Evolutionary conservation across 2,888 invertebrate species (phyloP), one percentile per base, ranked within the genome.

Genomic region (Allacma fusca): DNA sequence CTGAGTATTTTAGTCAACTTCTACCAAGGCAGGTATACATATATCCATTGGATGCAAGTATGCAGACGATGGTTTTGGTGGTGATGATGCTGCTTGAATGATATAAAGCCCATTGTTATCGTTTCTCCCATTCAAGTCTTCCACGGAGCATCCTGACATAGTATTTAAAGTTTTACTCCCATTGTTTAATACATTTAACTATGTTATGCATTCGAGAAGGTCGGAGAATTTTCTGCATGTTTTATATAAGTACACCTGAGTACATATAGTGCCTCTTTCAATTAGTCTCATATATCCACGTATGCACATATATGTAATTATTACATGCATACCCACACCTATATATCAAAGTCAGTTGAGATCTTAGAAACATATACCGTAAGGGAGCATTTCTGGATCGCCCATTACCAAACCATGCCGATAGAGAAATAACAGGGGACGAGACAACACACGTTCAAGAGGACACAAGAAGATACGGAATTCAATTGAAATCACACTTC

Each of bases 1-100:
- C 62, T 62, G 73, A 73, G 62, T 73, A 73, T 73, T 72, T 73
- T 73, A 73, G 73, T 73, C 64, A 73, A 73, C 40, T 64, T 40
- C n/a, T n/a, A n/a, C n/a, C n/a, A n/a, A n/a, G n/a, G n/a, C n/a
- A n/a, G n/a, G n/a, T n/a, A n/a, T 50, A 50, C n/a, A 50, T 50
- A 50, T 50, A 50, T 50, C 5, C 4, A 50, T n/a, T 50, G 9
- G 34, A 50, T 50, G n/a, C n/a, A n/a, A n/a, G n/a, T n/a, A 50
- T 50, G n/a, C 16, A 50, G 5, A 13, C 13, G 40, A 19, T 50
- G 19, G 4, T 12, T 13, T 50, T 50, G 16, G 9, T 50, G 9
- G 5, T 50, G n/a, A 1, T 13, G 7, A 50, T 50, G 16, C 2
- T 19, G 50, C 34, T 34, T 50, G 50, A 19, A 4, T 50, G n/a